Percentiles rank a stretch among this genome's conserved stretches.
phyloP scores from a whole-genome alignment of 2,797 vertebrate species.

The Falco peregrinus region DNA sequence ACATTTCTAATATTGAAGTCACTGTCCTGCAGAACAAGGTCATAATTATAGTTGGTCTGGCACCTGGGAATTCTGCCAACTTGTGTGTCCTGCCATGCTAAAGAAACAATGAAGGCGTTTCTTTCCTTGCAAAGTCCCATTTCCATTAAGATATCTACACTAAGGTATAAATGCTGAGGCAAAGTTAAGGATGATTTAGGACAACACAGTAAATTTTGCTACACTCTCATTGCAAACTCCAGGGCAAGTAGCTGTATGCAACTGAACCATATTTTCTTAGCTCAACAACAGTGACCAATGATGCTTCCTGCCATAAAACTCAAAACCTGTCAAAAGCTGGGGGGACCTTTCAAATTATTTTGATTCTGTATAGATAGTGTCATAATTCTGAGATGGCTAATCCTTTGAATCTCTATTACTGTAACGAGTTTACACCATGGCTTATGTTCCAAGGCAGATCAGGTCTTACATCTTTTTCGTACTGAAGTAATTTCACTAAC shows the following conservation, averaged over 20 bases:
- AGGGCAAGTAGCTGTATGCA: not conserved
- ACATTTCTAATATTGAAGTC: not conserved
- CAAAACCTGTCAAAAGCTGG: not conserved
- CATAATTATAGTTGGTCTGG: not conserved
- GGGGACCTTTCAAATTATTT: not conserved
- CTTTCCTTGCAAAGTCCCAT: not conserved
- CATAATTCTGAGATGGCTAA: not conserved
- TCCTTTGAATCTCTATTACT: not conserved
- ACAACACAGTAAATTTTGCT: not conserved
- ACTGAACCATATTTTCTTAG: not conserved
- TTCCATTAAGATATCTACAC: not conserved
- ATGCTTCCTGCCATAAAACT: not conserved
- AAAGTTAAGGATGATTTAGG: not conserved
- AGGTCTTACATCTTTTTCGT: not conserved
- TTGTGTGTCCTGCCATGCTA: not conserved
- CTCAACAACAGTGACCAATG: not conserved
- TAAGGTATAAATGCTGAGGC: not conserved
- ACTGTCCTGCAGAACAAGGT: not conserved
- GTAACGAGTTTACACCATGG: not conserved
- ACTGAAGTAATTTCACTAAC: not conserved
- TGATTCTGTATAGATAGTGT: not conserved
- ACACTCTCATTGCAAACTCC: not conserved
- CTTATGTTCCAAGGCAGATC: not conserved
- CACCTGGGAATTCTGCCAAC: not conserved
- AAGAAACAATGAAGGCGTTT: not conserved